Evolutionary conservation across 2,113 vertebrate genomes (phyloP).

Genomic region (Natator depressus): DNA sequence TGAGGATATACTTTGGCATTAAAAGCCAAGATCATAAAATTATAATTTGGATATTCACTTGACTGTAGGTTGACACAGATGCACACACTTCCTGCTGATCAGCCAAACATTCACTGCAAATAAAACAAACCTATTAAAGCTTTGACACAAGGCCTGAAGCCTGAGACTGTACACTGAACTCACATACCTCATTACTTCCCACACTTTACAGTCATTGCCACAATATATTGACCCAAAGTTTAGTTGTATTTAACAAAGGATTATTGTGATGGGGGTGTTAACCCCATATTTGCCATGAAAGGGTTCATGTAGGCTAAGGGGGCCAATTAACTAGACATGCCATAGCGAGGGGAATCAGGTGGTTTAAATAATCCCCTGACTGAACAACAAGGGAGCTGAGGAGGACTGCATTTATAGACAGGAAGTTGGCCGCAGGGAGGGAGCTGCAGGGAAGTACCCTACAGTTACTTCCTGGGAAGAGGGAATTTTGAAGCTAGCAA

Average conservation of each 20-base stretch:
- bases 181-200: fast-evolving
- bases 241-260: background rate
- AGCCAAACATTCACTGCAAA: fast-evolving
- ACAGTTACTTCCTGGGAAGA: background rate
- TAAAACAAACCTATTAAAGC: background rate
- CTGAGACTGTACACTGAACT: fast-evolving
- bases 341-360: background rate
- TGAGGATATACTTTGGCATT: background rate
- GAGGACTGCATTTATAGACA: background rate
- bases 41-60: background rate
- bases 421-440: background rate
- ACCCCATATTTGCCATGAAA: background rate
- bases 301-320: background rate
- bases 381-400: background rate
- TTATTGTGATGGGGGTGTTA: background rate
- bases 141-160: background rate
- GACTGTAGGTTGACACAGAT: fast-evolving
- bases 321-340: background rate
- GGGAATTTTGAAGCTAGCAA: background rate
- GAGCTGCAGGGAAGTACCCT: background rate
- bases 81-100: fast-evolving
- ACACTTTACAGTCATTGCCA: background rate
- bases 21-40: background rate
- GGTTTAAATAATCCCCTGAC: background rate
- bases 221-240: background rate